Conservation (phyloP, 2,888 invertebrate genomes). For the Axea sp. region DNA sequence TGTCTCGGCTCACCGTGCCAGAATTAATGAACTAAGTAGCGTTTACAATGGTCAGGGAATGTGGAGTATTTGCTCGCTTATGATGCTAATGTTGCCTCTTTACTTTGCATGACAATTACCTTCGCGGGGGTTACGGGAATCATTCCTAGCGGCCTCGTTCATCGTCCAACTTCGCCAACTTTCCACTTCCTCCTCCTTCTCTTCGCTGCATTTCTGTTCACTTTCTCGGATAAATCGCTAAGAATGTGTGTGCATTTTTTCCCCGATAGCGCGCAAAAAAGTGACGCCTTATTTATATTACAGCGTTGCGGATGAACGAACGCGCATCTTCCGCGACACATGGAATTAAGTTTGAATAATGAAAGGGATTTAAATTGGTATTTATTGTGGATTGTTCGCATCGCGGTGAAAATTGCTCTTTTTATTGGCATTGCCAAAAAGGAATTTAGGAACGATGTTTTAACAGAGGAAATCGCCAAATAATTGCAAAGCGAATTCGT, state of each 20-base stretch:
- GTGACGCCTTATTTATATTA: conserved; percentile 21
- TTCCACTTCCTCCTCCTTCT: conserved; percentile 5
- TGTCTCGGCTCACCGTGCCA: conserved; percentile 52
- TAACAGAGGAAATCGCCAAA: not conserved
- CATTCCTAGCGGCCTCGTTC: conserved; percentile 43
- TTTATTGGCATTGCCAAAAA: not conserved
- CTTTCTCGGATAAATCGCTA: conserved; percentile 21
- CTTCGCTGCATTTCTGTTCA: not conserved
- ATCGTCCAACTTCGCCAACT: conserved; percentile 48
- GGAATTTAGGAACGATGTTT: not conserved
- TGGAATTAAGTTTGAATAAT: conserved; percentile 37
- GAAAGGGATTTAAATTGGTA: conserved; percentile 22
- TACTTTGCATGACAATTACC: conserved; percentile 78
- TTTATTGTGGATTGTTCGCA: conserved; percentile 11
- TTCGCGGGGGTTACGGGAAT: conserved; percentile 50
- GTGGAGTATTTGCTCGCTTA: conserved; percentile 76
- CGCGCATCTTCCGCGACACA: conserved; percentile 10
- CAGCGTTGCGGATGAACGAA: conserved; percentile 10
- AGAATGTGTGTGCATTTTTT: conserved; percentile 10
- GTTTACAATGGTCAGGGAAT: conserved; percentile 72
- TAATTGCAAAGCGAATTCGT: not conserved
- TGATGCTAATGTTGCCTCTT: conserved; percentile 77
- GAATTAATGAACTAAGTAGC: conserved; percentile 77
- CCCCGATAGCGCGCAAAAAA: conserved; percentile 13
- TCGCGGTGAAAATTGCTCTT: not conserved